Evolutionary conservation across 2,797 vertebrate genomes (phyloP).

Genomic region (Todus mexicanus): DNA sequence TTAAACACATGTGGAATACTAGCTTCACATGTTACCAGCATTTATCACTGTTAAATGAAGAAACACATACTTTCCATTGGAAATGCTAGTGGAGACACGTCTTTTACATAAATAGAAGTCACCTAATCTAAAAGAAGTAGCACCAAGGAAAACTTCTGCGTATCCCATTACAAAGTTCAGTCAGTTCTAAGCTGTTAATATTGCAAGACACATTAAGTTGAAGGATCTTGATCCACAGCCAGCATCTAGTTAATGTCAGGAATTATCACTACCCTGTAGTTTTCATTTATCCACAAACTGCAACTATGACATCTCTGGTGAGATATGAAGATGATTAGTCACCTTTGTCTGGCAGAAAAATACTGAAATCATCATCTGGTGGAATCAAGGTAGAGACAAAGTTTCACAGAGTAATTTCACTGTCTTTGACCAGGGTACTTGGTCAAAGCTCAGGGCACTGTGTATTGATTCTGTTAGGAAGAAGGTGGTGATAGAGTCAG

Average conservation of each 20-base stretch:
- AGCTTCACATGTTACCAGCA: neutral
- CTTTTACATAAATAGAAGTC: neutral
- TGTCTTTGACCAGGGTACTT: conserved; percentile 3
- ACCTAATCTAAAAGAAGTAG: neutral
- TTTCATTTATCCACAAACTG: neutral
- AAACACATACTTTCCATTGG: neutral
- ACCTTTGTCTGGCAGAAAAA: neutral
- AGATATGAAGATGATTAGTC: neutral
- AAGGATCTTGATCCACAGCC: neutral
- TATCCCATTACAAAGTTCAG: neutral
- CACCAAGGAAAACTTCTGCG: neutral
- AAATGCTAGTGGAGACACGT: neutral
- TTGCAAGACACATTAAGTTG: neutral
- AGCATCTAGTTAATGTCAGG: neutral
- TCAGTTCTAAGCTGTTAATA: neutral
- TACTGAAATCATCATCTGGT: neutral
- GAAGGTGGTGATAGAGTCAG: conserved; percentile 29
- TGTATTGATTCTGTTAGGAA: conserved; percentile 23
- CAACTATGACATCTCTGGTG: neutral
- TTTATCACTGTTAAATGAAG: neutral
- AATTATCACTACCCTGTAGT: neutral
- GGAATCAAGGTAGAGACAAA: neutral
- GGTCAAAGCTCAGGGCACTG: conserved; percentile 32
- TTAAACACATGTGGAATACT: neutral
- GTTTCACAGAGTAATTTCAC: conserved; percentile 16